phyloP scores from a whole-genome alignment of 2,888 invertebrate genomes.

The Rapana venosa region DNA sequence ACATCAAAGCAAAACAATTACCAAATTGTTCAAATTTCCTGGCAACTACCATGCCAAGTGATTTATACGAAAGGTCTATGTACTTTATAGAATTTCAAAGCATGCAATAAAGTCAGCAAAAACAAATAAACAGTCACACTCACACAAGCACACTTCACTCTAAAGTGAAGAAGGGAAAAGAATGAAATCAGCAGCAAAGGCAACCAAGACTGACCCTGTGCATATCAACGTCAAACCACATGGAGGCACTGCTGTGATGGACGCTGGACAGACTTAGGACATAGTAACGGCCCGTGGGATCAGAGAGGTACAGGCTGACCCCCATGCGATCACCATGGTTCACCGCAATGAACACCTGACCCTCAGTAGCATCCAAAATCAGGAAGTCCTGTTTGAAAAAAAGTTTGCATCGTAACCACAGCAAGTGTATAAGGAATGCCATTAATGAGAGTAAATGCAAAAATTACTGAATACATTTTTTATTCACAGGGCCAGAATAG shows the following conservation, averaged over 20 bases:
- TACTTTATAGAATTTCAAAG: background rate
- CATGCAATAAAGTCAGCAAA: background rate
- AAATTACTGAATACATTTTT: too few relatives aligned
- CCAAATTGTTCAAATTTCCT: too few relatives aligned
- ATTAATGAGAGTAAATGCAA: too few relatives aligned
- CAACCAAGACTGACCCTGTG: slow-evolving; percentile 61
- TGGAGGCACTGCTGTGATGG: slow-evolving; percentile 57
- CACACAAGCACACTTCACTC: background rate
- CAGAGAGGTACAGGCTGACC: slow-evolving; percentile 72
- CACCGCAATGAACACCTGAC: slow-evolving; percentile 74
- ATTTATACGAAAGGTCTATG: background rate
- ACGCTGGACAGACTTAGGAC: slow-evolving; percentile 66
- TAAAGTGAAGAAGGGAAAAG: background rate
- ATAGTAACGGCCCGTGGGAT: slow-evolving; percentile 71
- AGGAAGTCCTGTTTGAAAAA: slow-evolving; percentile 66
- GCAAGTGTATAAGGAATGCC: too few relatives aligned
- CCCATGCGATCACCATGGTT: slow-evolving; percentile 63
- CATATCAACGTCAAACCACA: slow-evolving; percentile 69
- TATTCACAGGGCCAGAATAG: too few relatives aligned
- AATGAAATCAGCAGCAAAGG: background rate
- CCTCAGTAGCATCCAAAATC: slow-evolving; percentile 67
- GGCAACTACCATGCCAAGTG: too few relatives aligned
- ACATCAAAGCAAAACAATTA: too few relatives aligned
- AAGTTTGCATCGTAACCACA: too few relatives aligned
- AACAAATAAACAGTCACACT: background rate